These are phyloP conservation scores for Brachionus rubens DNA, from an alignment of 1,140 invertebrate species.

Conservation along the genomic window DNA sequence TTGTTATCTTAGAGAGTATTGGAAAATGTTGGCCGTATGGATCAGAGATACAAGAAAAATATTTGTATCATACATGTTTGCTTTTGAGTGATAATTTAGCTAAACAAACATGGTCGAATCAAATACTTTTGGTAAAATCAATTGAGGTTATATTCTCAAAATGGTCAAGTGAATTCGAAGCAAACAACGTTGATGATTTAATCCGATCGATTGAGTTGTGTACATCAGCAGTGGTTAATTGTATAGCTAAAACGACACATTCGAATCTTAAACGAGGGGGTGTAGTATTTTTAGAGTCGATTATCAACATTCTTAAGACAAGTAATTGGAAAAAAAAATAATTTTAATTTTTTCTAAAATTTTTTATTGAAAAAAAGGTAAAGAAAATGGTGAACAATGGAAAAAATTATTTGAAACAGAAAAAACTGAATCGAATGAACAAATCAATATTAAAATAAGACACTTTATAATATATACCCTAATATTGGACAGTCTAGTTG, in stretches of 20 bases:
- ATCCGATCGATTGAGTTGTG: constrained; percentile 13
- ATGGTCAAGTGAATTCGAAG: constrained; percentile 27
- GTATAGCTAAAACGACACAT: constrained; percentile 22
- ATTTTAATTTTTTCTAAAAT: constrained; percentile 7
- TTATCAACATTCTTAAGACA: not conserved
- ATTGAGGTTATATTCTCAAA: constrained; percentile 5
- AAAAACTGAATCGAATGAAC: not conserved
- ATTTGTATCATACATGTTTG: not conserved
- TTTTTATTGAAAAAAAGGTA: not conserved
- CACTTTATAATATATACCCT: not conserved
- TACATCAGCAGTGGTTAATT: not conserved
- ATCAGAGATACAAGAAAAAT: constrained; percentile 34
- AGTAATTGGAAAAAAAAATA: not conserved
- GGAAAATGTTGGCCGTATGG: constrained; percentile 38
- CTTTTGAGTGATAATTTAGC: not conserved
- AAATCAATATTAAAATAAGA: not conserved
- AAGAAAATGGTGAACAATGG: constrained; percentile 20
- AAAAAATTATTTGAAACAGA: constrained; percentile 2
- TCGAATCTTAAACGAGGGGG: constrained; percentile 4
- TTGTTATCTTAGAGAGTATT: not conserved
- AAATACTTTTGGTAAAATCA: constrained; percentile 21
- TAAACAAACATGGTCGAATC: constrained; percentile 20
- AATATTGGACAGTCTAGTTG: not conserved
- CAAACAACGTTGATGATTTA: not conserved
- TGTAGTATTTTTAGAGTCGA: not conserved